Evolutionary conservation across 1,140 invertebrate genomes (phyloP).

Genomic region (Heliconius hermathena): DNA sequence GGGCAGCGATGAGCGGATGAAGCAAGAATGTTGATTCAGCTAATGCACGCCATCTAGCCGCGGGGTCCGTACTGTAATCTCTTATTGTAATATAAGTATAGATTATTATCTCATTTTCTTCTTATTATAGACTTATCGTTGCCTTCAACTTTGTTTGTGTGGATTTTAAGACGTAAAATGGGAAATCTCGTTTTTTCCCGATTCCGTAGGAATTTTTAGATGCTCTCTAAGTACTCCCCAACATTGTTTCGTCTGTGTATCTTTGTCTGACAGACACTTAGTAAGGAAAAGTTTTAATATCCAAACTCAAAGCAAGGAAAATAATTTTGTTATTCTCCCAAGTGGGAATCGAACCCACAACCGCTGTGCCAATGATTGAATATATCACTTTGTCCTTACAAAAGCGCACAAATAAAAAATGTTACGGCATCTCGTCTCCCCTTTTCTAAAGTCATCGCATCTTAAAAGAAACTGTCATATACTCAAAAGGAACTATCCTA

Average conservation of each 20-base stretch:
- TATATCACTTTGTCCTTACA: not conserved
- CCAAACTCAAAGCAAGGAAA: too few species aligned
- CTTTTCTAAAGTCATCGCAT: slow-evolving; percentile 1
- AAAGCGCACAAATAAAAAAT: not conserved
- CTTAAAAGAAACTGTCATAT: slow-evolving; percentile 7
- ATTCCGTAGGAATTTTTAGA: too few species aligned
- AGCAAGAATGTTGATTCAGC: slow-evolving; percentile 62
- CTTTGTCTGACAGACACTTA: too few species aligned
- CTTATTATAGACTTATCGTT: not conserved
- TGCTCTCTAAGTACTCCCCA: too few species aligned
- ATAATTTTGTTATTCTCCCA: too few species aligned
- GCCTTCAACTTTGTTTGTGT: too few species aligned
- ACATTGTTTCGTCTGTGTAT: too few species aligned
- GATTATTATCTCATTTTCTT: not conserved
- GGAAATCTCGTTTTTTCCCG: not conserved
- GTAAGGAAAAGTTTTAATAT: too few species aligned
- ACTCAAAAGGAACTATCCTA: slow-evolving; percentile 16
- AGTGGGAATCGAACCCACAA: too few species aligned
- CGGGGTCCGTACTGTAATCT: slow-evolving; percentile 46
- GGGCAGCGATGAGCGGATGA: slow-evolving; percentile 51
- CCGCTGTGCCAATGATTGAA: too few species aligned
- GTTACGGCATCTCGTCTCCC: not conserved
- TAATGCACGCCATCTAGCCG: slow-evolving; percentile 78
- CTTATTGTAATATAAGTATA: not conserved
- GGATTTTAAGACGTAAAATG: too few species aligned